Base-by-base conservation (phyloP, 2,888 invertebrate species). In the Lasioglossum figueresi region DNA sequence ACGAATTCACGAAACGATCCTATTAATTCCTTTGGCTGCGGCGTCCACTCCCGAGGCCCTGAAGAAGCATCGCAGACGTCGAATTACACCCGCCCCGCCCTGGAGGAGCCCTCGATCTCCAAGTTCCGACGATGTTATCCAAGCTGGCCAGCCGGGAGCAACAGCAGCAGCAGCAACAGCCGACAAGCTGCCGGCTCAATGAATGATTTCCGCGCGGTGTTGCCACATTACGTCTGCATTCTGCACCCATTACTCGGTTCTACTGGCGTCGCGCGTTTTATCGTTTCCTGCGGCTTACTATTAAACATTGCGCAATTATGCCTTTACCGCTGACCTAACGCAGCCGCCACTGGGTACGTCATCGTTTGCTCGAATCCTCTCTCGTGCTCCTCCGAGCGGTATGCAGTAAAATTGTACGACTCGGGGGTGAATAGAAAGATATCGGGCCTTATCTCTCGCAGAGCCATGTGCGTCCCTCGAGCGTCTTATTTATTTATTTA, bases 121-220 rank as follows among this genome's bases (percentile, higher is more conserved):
- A 83, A 77, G 84, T 89, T 81, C 66, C 80, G 74, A 56, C 71
- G 71, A 70, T 73, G 86, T 82, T 84, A 85, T 81, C 82, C 85
- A 70, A 84, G 81, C 79, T 37, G 68, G 68, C 80, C 83, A 74
- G 66, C 82, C 80, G 78, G 86, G 84, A 87, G 81, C 82, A 83
- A 75, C 77, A 71, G 66, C 79, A 40, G 66, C 79, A 40, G 45
- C 79, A 56, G 75, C 71, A 76, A 76, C 76, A 72, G 80, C 87
- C 82, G 88, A 86, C 85, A 82, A 80, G 74, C 71, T 72, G 86
- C 31, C 79, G 23, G 87, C 87, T 94, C 94, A 94, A 95, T 95
- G 94, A 95, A 95, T 94, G 95, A 95, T 95, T 94, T 94, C 95
- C 95, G 94, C 92, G 95, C 95, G 93, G 88, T 92, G 95, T 94